phyloP scores from a whole-genome alignment of 2,888 invertebrate species.

The Cheiracanthium punctorium region DNA sequence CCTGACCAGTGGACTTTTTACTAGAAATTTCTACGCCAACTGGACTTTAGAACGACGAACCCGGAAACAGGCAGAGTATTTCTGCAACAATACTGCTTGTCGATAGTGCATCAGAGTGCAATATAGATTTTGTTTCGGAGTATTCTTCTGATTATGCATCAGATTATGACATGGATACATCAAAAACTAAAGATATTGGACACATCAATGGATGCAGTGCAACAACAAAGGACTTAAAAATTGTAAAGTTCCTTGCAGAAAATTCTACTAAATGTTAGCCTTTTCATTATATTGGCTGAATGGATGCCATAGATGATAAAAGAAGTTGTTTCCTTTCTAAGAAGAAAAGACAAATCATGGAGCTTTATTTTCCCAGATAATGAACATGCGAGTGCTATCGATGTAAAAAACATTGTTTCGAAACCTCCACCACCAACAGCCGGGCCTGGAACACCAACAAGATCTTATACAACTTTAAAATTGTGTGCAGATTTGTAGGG shows the following conservation, averaged over 20 bases:
- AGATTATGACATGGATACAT: not conserved
- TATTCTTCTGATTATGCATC: not conserved
- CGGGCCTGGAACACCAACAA: not conserved
- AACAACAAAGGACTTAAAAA: not conserved
- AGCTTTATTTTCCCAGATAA: not conserved
- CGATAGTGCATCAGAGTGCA: not conserved
- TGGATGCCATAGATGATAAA: not conserved
- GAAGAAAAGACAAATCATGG: not conserved
- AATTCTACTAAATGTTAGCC: not conserved
- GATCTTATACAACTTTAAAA: constrained; percentile 2
- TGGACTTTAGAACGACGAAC: too few relatives aligned
- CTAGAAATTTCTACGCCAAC: too few relatives aligned
- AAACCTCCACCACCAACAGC: not conserved
- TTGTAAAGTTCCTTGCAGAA: not conserved
- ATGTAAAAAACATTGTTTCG: not conserved
- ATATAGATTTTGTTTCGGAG: not conserved
- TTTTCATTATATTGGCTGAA: not conserved
- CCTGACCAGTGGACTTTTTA: too few relatives aligned
- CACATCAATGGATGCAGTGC: not conserved
- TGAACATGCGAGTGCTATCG: not conserved
- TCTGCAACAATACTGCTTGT: too few relatives aligned
- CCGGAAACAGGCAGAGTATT: too few relatives aligned
- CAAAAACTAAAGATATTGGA: not conserved
- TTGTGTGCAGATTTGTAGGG: not conserved
- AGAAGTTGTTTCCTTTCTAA: not conserved